phyloP scores from a whole-genome alignment of 2,888 invertebrate species.

The Allolobophora icterica region DNA sequence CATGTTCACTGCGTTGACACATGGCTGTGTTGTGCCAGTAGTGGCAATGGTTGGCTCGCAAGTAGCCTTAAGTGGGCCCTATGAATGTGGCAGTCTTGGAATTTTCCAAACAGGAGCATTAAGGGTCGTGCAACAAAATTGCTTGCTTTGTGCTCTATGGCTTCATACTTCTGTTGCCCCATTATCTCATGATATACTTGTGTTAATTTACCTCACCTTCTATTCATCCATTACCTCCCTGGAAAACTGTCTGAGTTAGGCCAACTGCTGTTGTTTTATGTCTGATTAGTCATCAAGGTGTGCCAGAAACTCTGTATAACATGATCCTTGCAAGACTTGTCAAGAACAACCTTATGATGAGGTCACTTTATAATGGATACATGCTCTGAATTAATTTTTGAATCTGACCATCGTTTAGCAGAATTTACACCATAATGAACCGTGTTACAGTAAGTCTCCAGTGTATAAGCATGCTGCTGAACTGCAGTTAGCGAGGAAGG shows the following conservation, averaged over 20 bases:
- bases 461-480: no score
- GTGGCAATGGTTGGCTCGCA: background rate
- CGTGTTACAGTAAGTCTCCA: background rate
- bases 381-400: background rate
- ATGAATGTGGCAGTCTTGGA: background rate
- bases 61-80: background rate
- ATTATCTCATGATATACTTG: background rate
- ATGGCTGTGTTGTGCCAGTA: no score
- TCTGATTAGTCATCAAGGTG: no score
- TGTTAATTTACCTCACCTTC: background rate
- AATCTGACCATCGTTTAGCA: background rate
- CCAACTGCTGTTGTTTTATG: no score
- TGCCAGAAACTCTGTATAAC: background rate
- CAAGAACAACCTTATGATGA: background rate
- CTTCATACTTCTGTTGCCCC: background rate
- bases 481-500: no score
- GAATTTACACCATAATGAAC: background rate
- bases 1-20: background rate
- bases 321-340: background rate
- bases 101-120: background rate
- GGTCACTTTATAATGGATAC: background rate
- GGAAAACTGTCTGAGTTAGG: background rate
- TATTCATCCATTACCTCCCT: background rate
- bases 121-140: background rate
- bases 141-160: background rate